Evolutionary conservation across 2,113 vertebrate genomes (phyloP).

Genomic region (Terrapene triunguis): DNA sequence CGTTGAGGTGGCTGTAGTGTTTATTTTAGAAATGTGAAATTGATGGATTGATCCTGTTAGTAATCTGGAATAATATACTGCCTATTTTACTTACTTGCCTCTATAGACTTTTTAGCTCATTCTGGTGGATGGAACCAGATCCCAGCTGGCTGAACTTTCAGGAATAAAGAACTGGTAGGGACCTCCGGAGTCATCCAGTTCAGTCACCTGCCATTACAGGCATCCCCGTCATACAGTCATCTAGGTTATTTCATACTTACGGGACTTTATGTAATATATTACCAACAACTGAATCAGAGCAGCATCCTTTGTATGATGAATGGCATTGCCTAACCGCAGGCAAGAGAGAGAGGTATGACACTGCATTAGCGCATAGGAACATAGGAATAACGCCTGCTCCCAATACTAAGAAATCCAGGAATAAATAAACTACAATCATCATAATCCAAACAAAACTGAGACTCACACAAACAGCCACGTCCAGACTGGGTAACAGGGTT

Average conservation of each 20-base stretch:
- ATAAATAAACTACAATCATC: not conserved
- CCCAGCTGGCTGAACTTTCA: not conserved
- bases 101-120: not conserved
- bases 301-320: not conserved
- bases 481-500: not conserved
- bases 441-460: slow-evolving; percentile 26
- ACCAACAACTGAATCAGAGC: not conserved
- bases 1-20: not conserved
- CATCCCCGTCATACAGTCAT: not conserved
- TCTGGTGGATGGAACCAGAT: not conserved
- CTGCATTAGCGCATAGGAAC: not conserved
- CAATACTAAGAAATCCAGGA: slow-evolving; percentile 3
- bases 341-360: fast-evolving
- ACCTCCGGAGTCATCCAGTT: not conserved
- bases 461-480: not conserved
- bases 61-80: not conserved
- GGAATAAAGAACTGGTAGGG: not conserved
- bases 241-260: not conserved
- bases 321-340: not conserved
- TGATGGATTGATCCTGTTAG: not conserved
- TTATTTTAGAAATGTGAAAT: not conserved
- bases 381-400: not conserved
- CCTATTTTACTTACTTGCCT: not conserved
- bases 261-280: not conserved
- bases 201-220: not conserved